Percentiles rank a stretch among this genome's conserved stretches.
Evolutionary conservation across 1,140 invertebrate species (phyloP).

Genomic region (Trypoxylus dichotomus): DNA sequence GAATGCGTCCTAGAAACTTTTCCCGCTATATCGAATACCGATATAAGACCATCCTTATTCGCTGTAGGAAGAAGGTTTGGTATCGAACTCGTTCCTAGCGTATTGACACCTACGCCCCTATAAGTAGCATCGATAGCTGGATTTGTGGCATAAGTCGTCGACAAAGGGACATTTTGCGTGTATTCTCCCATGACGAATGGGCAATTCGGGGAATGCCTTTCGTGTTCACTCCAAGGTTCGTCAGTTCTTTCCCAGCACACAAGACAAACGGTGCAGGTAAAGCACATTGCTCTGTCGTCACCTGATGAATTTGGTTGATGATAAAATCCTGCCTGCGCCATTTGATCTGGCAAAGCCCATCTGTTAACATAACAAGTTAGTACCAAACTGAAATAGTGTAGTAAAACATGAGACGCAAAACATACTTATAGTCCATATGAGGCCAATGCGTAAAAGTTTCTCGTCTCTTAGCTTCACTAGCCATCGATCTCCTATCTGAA

Average conservation of each 20-base stretch:
- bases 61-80: constrained; percentile 46
- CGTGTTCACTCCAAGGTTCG: constrained; percentile 95
- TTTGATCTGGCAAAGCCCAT: constrained; percentile 91
- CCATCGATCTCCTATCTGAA: constrained; percentile 76
- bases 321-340: constrained; percentile 95
- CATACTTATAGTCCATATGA: constrained; percentile 94
- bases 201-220: constrained; percentile 88
- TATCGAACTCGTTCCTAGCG: constrained; percentile 45
- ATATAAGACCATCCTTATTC: constrained; percentile 51
- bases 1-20: constrained; percentile 50
- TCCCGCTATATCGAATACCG: constrained; percentile 51
- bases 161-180: constrained; percentile 93
- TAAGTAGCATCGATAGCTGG: constrained; percentile 64
- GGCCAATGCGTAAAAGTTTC: constrained; percentile 93
- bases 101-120: constrained; percentile 40
- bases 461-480: constrained; percentile 84
- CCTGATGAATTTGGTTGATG: constrained; percentile 86
- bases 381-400: background rate
- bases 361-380: constrained; percentile 56
- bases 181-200: constrained; percentile 93
- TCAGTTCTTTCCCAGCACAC: constrained; percentile 96
- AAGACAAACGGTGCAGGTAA: constrained; percentile 89
- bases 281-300: constrained; percentile 93
- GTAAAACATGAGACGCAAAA: constrained; percentile 30
- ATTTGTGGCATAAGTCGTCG: constrained; percentile 84